Base-by-base conservation (phyloP, 2,797 vertebrate genomes). In the Girardinus metallicus region DNA sequence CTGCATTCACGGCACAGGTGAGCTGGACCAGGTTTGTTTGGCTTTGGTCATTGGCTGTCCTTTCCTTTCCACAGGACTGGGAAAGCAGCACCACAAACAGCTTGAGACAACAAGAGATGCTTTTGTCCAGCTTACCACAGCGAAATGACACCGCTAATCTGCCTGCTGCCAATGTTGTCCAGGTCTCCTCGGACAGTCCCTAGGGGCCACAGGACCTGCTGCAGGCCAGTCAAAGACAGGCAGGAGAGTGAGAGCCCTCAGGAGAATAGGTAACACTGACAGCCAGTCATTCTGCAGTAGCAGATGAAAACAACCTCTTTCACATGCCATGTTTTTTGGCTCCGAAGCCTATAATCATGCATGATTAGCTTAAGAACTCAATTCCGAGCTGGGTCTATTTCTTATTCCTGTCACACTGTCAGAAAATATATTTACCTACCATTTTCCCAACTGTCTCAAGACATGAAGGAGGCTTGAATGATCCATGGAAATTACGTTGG, bases 1-100 rank as follows among this genome's bases (percentile, higher is more conserved):
- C 94, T 87, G 89, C 88, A 92, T 86, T 92, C 89, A 87, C 87
- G 81, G 88, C 92, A 93, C 95, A 96, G 95, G 95, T 96, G 94
- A 96, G 94, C 92, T 91, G 91, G 94, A 94, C 89, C 94, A 93
- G 93, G 93, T 95, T 95, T 94, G 92, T 93, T 95, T 95, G 94
- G 92, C 93, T 91, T 86, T 83, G 92, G 92, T 92, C 89, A 81
- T 80, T 94, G 92, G 92, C 92, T 84, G 94, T 93, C 91, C 92
- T 95, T 91, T 94, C 91, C 95, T 94, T 95, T 94, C 93, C 93
- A 94, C 92, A 88, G 89, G 84, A 83, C 84, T 93, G 90, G 94
- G 90, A 94, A 92, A 91, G 92, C 87, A 92, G 85, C 82, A 84
- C 92, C 91, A 87, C 91, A 92, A 93, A 93, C 94, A 93, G 90